Conservation (phyloP, 1,140 invertebrate species). For the Tachypleus tridentatus region DNA sequence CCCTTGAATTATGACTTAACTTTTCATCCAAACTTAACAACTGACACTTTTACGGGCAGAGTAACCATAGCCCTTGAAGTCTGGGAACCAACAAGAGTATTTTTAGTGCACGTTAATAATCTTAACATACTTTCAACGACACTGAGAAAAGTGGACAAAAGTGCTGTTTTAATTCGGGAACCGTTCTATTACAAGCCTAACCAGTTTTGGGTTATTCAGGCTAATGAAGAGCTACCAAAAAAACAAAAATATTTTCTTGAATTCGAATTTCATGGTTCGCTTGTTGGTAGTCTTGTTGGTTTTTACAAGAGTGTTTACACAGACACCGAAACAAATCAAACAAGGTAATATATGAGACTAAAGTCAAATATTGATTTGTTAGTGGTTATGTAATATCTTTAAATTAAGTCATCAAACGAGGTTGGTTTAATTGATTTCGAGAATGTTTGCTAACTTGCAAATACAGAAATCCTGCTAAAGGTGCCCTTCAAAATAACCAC, state of each 20-base stretch:
- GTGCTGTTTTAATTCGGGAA: conserved; percentile 3
- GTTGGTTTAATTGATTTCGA: no score
- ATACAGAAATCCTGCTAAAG: no score
- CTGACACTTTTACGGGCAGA: conserved; percentile 66
- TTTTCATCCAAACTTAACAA: conserved; percentile 63
- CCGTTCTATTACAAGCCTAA: conserved; percentile 42
- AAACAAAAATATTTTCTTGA: conserved; percentile 13
- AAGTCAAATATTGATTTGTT: no score
- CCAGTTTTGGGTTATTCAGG: conserved; percentile 54
- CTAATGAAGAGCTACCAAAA: conserved; percentile 36
- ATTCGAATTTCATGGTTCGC: conserved; percentile 49
- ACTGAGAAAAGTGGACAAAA: background rate
- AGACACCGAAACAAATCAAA: conserved; percentile 41
- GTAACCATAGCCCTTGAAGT: conserved; percentile 58
- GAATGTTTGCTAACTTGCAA: no score
- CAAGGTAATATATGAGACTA: conserved; percentile 37
- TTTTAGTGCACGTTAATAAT: conserved; percentile 49
- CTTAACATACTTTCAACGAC: conserved; percentile 8
- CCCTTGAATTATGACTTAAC: conserved; percentile 69
- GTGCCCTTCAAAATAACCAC: no score
- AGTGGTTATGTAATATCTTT: no score
- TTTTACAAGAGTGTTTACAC: conserved; percentile 65
- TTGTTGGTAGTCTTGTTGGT: conserved; percentile 53
- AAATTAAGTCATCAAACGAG: no score
- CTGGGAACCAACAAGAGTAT: conserved; percentile 40